phyloP scores from a whole-genome alignment of 2,888 invertebrate species.

The Hedya salicella region DNA sequence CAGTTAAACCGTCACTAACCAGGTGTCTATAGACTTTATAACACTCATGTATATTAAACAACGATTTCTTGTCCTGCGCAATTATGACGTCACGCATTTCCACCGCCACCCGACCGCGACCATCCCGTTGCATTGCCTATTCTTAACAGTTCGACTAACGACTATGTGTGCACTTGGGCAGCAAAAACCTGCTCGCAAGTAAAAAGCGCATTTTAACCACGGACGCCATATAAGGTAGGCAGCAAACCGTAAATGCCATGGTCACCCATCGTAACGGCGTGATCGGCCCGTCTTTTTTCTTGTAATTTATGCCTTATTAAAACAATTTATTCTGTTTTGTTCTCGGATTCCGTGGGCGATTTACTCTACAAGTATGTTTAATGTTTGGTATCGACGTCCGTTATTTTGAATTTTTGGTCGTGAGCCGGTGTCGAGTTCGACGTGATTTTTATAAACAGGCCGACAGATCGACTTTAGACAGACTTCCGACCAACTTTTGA shows the following conservation, averaged over 20 bases:
- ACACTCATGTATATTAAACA: slow-evolving; percentile 11
- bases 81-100: slow-evolving; percentile 42
- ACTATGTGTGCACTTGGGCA: slow-evolving; percentile 54
- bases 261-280: slow-evolving; percentile 79
- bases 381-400: slow-evolving; percentile 72
- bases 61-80: slow-evolving; percentile 23
- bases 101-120: slow-evolving; percentile 45
- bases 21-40: slow-evolving; percentile 19
- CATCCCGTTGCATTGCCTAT: slow-evolving; percentile 54
- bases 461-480: too few species aligned
- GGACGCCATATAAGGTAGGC: slow-evolving; percentile 67
- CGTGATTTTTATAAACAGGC: slow-evolving; percentile 30
- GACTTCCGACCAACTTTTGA: too few species aligned
- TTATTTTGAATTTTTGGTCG: slow-evolving; percentile 67
- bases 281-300: slow-evolving; percentile 70
- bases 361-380: slow-evolving; percentile 67
- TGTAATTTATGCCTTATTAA: slow-evolving; percentile 79
- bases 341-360: slow-evolving; percentile 74
- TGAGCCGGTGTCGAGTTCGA: slow-evolving; percentile 37
- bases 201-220: slow-evolving; percentile 74
- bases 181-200: slow-evolving; percentile 46
- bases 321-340: slow-evolving; percentile 78
- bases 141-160: slow-evolving; percentile 64
- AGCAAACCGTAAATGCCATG: slow-evolving; percentile 83
- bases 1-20: slow-evolving; percentile 6